Base-by-base conservation (phyloP, 2,888 invertebrate species). In the Stratiomys singularior region DNA sequence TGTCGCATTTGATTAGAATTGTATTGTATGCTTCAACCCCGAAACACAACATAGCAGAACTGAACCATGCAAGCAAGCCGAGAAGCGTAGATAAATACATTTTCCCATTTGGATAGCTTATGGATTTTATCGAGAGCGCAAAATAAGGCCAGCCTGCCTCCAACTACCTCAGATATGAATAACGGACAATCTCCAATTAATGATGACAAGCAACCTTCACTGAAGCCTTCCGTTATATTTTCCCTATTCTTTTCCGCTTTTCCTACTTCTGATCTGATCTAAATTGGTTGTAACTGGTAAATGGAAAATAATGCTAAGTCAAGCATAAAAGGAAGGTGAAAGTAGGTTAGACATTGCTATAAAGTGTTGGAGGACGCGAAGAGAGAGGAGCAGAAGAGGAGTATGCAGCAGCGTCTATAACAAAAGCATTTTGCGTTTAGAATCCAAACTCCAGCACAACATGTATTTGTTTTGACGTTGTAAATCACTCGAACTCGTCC, bases 181-280 rank as follows among this genome's bases (percentile, higher is more conserved):
- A 37, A 37, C 23, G 46, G 69, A 47, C 46, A 47, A 18, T 69
- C 69, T 21, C 47, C 69, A 69, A 69, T 69, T 69, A 69, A 69
- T 47, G 69, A 69, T 47, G 69, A 69, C 69, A 69, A 46, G 25
- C 25, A 69, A 46, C 69, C 69, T 69, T 69, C 52, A 52, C 52
- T 52, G 4, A 52, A 52, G 18, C 52, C 18, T 52, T 52, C 52
- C 52, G 52, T 52, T 52, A 9, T 18, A 52, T 52, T 52, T 52
- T 52, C 15, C 52, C 52, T 9, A 9, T n/a, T 4, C 15, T 52
- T 52, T 52, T 13, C 37, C 3, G 7, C 15, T 52, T 13, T n/a
- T 4, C 18, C 15, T 52, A 4, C 18, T 52, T 18, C 52, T 52
- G 52, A 52, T 52, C 18, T 13, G 52, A 52, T 52, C 52, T 52